Conservation (phyloP, 2,113 vertebrate genomes). For the Acrocephalus kingi region DNA sequence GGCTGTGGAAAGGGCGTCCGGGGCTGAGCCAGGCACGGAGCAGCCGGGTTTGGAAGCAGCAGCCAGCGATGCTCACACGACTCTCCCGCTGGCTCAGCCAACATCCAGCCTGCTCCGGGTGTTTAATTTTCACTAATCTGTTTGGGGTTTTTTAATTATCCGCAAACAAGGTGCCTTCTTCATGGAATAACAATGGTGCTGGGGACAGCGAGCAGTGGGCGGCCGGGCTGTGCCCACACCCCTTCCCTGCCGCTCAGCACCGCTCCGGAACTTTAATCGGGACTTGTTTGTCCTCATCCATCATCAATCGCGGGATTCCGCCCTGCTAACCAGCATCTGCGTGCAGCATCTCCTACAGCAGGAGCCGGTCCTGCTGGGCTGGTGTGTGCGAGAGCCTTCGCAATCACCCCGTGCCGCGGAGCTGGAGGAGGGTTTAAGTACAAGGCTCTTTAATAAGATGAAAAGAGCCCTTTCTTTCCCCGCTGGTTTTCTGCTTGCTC, state of each 20-base stretch:
- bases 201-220: neutral
- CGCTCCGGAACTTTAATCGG: neutral
- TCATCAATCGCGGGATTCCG: neutral
- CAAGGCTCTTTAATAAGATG: neutral
- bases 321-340: neutral
- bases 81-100: neutral
- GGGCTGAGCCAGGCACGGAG: neutral
- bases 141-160: neutral
- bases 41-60: neutral
- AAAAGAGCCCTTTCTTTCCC: neutral
- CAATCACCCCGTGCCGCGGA: neutral
- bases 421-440: neutral
- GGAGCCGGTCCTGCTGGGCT: neutral
- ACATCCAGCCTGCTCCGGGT: neutral
- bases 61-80: accelerated
- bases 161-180: neutral
- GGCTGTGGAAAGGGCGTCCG: neutral
- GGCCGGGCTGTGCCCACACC: neutral
- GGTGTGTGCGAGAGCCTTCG: neutral
- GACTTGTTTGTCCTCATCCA: neutral
- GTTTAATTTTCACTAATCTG: slow-evolving; percentile 17
- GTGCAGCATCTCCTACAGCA: neutral
- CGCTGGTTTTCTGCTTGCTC: neutral
- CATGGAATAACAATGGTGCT: neutral
- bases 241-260: neutral